A percentile compares a stretch with the other conserved stretches of the same genome.
Evolutionary conservation across 2,797 vertebrate genomes (phyloP).

Genomic region (Apodemus agrarius): DNA sequence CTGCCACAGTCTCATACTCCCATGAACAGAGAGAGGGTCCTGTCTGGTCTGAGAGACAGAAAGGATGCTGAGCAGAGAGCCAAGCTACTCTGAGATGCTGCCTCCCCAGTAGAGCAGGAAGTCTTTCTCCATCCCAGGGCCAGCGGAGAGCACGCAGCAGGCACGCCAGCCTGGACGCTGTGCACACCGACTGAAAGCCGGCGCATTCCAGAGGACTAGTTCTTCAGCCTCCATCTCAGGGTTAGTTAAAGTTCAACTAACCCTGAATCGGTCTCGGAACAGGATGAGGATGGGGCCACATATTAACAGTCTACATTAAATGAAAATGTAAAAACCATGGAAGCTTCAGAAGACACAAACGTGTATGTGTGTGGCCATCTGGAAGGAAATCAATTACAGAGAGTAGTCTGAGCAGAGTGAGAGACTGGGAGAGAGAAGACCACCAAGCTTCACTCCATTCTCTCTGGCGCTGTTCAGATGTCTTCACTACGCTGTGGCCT

Average conservation of each 20-base stretch:
- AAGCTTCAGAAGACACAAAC: background rate
- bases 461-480: slow-evolving; percentile 11
- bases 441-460: background rate
- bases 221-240: background rate
- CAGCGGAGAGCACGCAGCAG: background rate
- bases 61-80: background rate
- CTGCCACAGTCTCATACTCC: background rate
- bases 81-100: background rate
- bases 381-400: background rate
- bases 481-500: background rate
- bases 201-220: background rate
- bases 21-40: background rate
- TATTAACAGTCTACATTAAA: slow-evolving; percentile 3
- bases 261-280: slow-evolving; percentile 20
- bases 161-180: background rate
- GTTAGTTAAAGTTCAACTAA: background rate
- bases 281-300: background rate
- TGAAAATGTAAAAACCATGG: background rate
- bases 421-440: background rate
- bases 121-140: background rate
- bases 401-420: background rate
- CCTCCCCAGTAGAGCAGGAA: background rate
- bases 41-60: background rate
- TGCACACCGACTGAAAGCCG: background rate
- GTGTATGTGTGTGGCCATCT: background rate